These are phyloP conservation scores for Amblyopsis rosae DNA, from an alignment of 2,113 vertebrate genomes.

Conservation along the genomic window DNA sequence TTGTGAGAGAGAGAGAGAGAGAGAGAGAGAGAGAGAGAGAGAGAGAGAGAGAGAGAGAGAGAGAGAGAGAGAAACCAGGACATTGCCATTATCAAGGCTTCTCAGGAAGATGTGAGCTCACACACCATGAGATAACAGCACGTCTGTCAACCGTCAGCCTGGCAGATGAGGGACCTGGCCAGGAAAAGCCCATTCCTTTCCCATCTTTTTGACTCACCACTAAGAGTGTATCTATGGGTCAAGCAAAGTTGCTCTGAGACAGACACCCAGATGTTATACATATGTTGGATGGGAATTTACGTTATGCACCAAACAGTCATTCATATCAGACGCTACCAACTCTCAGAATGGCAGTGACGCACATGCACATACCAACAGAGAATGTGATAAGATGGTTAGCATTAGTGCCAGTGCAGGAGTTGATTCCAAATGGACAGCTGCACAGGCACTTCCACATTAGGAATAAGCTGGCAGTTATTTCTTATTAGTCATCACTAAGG, in stretches of 20 bases:
- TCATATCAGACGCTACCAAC: no score
- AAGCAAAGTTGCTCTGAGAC: constrained; percentile 69
- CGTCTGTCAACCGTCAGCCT: constrained; percentile 75
- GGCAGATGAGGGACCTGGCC: constrained; percentile 68
- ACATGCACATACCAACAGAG: no score
- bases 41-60: constrained; percentile 21
- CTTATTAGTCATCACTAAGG: no score
- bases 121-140: constrained; percentile 65
- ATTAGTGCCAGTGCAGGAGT: no score
- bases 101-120: constrained; percentile 60
- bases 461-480: no score
- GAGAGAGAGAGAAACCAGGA: constrained; percentile 11
- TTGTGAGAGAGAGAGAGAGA: not conserved
- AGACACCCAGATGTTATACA: not conserved
- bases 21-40: not conserved
- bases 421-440: no score
- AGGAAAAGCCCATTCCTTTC: constrained; percentile 68
- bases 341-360: no score
- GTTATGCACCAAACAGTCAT: no score
- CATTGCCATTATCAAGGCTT: constrained; percentile 48
- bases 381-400: no score
- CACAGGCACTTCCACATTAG: no score
- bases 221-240: constrained; percentile 70
- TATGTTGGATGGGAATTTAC: no score
- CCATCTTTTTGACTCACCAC: constrained; percentile 49